phyloP scores from a whole-genome alignment of 2,113 vertebrate genomes.

The Hemiscyllium ocellatum region DNA sequence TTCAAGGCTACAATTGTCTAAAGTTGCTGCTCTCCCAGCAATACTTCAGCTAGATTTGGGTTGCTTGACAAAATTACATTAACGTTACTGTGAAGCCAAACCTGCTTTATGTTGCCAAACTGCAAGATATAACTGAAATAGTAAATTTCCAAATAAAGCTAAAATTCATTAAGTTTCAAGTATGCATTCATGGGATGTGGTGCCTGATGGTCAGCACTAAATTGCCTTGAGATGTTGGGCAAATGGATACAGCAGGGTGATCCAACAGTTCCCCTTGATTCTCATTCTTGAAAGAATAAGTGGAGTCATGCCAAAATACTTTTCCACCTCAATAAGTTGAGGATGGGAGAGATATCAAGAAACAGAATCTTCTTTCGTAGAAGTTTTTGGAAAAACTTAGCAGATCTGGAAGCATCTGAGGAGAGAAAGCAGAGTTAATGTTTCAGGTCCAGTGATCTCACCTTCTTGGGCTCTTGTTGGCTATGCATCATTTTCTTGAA shows the following conservation, averaged over 20 bases:
- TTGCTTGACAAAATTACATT: not conserved
- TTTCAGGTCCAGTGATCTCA: too few species aligned
- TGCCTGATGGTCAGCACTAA: not conserved
- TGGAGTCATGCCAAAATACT: not conserved
- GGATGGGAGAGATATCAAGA: not conserved
- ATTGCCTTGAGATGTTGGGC: not conserved
- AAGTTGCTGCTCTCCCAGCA: not conserved
- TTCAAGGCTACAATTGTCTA: not conserved
- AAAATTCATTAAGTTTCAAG: not conserved
- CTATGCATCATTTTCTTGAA: not conserved
- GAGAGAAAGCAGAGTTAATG: too few species aligned
- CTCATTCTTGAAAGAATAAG: not conserved
- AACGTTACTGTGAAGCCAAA: not conserved
- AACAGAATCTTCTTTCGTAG: not conserved
- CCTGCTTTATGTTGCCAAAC: not conserved
- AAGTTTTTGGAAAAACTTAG: too few species aligned
- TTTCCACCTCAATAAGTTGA: not conserved
- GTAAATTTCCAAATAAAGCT: not conserved
- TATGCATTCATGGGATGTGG: not conserved
- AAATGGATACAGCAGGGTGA: not conserved
- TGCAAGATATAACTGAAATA: not conserved
- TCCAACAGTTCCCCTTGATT: not conserved
- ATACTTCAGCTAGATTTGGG: not conserved
- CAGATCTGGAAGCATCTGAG: too few species aligned
- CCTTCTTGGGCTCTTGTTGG: not conserved